Base-by-base conservation (phyloP, 2,797 vertebrate species). In the Manis crassicaudata region DNA sequence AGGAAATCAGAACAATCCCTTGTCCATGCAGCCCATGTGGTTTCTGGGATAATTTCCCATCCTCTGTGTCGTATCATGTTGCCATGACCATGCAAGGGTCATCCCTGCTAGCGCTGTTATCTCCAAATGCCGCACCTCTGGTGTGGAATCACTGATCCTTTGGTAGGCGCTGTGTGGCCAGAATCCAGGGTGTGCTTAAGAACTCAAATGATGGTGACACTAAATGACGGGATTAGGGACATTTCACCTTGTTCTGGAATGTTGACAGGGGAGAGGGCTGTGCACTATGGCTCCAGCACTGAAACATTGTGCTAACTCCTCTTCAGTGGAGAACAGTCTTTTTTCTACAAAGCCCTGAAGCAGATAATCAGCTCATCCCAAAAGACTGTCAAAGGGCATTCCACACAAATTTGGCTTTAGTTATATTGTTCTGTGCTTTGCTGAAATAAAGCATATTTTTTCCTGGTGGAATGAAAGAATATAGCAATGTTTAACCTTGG, bases 241-340 rank as follows among this genome's bases (percentile, higher is more conserved):
- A 14, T 25, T 40, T 46, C 16, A 58, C 0, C 2, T 1, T 13
- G 43, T 27, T 25, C 29, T 88, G 43, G 16, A 4, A 1, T 27
- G 54, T 10, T 10, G 14, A 16, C 5, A 17, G n/a, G 67, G 85
- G 87, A 68, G 18, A 68, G 89, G 40, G 32, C 40, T 72, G 84
- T 87, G 6, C 43, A 88, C 72, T 92, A 5, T 35, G 82, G 50
- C 54, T 92, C 94, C 95, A 86, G 76, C 86, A 86, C 80, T 90
- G 68, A 96, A 92, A 32, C 7, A 10, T 72, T 68, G 82, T 80
- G 85, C 1, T 70, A 95, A n/a, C 16, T 32, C 56, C 56, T 86
- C 84, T 93, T 96, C 97, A 96, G 95, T 93, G 65, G 94, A 87
- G 79, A 90, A 96, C 96, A 92, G 11, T 27, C 18, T 94, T 52